Evolutionary conservation across 1,140 invertebrate genomes (phyloP), one percentile per base, ranked within the genome.

Genomic region (Sipha flava): DNA sequence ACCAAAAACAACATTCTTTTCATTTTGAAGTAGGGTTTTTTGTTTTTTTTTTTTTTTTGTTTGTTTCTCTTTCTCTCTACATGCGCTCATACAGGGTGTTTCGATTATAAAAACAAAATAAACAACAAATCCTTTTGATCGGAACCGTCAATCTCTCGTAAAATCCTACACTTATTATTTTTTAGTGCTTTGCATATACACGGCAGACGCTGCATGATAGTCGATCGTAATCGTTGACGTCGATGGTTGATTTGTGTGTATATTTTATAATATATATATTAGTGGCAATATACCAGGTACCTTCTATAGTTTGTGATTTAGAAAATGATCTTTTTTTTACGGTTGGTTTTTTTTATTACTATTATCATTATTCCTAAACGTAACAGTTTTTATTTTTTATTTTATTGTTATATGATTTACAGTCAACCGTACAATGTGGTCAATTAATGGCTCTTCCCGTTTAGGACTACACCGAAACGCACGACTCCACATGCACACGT

Each of bases 391-490:
- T 40, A 40, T 40, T 6, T 40, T 40, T 16, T 64, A 21, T 47
- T 66, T 47, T 47, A 70, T 70, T 70, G 43, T 70, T 47, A 47
- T 23, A 70, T 45, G 66, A 70, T 70, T 70, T 70, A 70, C 66
- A 47, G 66, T 47, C 66, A 16, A 40, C 49, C 52, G 23, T 77
- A 77, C 73, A 77, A 77, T 77, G 73, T 34, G 52, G 73, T 77
- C 73, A 77, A 77, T 77, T 77, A 77, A 77, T 77, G 73, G 52
- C 34, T 57, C 73, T 77, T 77, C 52, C 73, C 73, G 73, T 77
- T 77, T 77, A 77, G 73, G 73, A 59, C 31, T 26, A 40, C 23
- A 10, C 40, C 49, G 72, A 75, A 75, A 75, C 72, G 73, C 73
- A 77, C 73, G 52, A 77, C 52, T 77, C 52, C 52, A 57, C 73